Percentiles rank a stretch among this genome's conserved stretches.
phyloP scores from a whole-genome alignment of 2,113 vertebrate genomes.

The Odontophorus gujanensis region DNA sequence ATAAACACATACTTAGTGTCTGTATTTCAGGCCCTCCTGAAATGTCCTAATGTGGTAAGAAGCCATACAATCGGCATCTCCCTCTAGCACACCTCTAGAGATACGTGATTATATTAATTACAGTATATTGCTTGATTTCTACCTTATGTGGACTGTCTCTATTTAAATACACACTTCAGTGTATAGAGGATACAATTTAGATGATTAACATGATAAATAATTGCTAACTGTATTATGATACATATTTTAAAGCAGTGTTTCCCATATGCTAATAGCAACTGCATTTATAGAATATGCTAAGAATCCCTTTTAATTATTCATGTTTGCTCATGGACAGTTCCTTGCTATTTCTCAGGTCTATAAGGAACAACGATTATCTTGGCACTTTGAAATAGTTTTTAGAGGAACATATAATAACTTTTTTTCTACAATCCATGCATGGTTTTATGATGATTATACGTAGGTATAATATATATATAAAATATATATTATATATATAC shows the following conservation, averaged over 20 bases:
- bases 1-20: background rate
- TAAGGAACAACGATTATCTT: background rate
- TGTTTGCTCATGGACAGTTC: background rate
- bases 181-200: slow-evolving; percentile 8
- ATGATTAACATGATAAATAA: slow-evolving; percentile 45
- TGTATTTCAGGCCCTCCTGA: background rate
- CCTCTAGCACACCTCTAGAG: slow-evolving; percentile 27
- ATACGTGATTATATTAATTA: slow-evolving; percentile 60
- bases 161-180: slow-evolving; percentile 54
- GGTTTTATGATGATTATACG: background rate
- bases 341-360: background rate
- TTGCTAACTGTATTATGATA: slow-evolving; percentile 13
- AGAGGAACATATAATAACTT: background rate
- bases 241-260: slow-evolving; percentile 8
- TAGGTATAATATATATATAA: too few species aligned
- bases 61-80: background rate
- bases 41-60: background rate
- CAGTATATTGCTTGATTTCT: slow-evolving; percentile 64
- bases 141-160: background rate
- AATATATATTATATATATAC: too few species aligned
- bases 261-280: slow-evolving; percentile 7
- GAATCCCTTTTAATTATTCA: slow-evolving; percentile 41
- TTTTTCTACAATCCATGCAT: background rate
- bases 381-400: slow-evolving; percentile 14
- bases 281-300: background rate